Conservation (phyloP, 2,113 vertebrate species). For the Mormyrus iriodes region DNA sequence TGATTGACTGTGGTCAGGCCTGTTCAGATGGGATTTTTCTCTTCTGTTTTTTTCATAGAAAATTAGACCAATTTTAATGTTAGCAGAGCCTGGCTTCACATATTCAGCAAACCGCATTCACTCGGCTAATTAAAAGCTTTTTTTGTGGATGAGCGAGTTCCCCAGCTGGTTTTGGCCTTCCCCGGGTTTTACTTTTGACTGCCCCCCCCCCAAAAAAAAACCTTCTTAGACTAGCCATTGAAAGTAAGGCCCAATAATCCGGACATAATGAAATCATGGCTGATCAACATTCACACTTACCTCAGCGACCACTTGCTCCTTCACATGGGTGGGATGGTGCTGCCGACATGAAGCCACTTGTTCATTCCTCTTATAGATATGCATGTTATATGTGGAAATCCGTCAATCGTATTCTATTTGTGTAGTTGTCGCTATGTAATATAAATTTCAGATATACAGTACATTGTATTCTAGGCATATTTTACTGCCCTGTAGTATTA, state of each 20-base stretch:
- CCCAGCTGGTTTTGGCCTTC: conserved; percentile 79
- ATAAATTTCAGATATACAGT: neutral
- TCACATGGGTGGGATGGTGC: neutral
- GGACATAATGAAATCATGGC: neutral
- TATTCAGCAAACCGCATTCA: conserved; percentile 90
- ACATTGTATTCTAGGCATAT: neutral
- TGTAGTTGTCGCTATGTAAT: neutral
- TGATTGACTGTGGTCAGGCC: conserved; percentile 98
- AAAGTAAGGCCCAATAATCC: neutral
- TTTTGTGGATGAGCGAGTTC: conserved; percentile 80
- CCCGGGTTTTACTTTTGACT: neutral
- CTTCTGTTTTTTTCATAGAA: conserved; percentile 76
- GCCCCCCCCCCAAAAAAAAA: neutral
- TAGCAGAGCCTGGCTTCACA: conserved; percentile 71
- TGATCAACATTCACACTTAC: neutral
- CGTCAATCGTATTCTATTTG: too few relatives aligned
- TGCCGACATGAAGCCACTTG: neutral
- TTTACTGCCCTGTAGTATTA: neutral
- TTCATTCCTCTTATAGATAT: neutral
- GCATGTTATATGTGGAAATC: neutral
- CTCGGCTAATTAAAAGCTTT: conserved; percentile 99
- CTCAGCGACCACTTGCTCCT: neutral
- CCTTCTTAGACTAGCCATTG: neutral
- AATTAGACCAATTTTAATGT: conserved; percentile 99
- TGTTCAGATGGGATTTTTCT: conserved; percentile 86